Percentiles rank a stretch among this genome's conserved stretches.
Conservation (phyloP, 2,797 vertebrate genomes). For the Poeciliopsis paucimaculata region DNA sequence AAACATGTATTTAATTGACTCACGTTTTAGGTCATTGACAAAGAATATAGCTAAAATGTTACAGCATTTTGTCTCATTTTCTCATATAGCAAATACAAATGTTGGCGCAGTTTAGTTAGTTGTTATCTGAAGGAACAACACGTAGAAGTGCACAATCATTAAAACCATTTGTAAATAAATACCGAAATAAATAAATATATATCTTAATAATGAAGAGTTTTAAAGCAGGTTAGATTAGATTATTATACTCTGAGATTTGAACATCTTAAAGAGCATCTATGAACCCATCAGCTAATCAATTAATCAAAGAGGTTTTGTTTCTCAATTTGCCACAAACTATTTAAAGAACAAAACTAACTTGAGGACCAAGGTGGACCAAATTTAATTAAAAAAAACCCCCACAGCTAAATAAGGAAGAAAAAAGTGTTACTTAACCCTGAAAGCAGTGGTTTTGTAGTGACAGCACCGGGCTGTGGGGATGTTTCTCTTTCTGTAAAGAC, state of each 20-base stretch:
- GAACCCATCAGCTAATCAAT: neutral
- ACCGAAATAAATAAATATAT: neutral
- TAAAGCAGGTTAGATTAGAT: neutral
- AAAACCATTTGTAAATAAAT: neutral
- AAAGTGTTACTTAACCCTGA: neutral
- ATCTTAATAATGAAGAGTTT: neutral
- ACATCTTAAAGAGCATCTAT: neutral
- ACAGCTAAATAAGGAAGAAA: neutral
- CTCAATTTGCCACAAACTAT: neutral
- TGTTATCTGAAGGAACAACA: neutral
- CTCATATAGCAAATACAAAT: neutral
- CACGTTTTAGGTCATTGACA: neutral
- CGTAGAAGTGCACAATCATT: neutral
- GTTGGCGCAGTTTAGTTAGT: neutral
- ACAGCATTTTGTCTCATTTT: neutral
- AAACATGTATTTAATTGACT: neutral
- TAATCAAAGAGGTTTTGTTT: neutral
- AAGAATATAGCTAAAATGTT: neutral
- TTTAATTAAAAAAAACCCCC: no score
- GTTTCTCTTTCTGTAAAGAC: neutral
- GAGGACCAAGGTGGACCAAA: neutral
- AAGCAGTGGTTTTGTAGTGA: neutral
- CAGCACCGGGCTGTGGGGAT: neutral
- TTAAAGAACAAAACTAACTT: neutral
- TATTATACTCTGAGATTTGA: neutral